Base-by-base conservation (phyloP, 2,113 vertebrate species). In the Sardina pilchardus region DNA sequence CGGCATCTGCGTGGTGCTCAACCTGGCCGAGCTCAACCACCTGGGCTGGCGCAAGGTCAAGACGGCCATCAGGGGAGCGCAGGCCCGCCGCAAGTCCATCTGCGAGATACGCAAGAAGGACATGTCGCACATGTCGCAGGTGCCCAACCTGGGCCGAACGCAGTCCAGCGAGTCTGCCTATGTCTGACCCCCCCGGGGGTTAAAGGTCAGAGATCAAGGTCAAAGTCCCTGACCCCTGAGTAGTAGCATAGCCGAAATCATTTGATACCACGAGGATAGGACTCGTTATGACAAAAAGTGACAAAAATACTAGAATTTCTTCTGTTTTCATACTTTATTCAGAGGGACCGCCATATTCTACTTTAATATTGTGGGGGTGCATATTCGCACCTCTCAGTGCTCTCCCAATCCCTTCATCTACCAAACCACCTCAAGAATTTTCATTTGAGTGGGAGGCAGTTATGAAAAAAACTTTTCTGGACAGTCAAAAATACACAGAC, bases 11-110 rank as follows among this genome's bases (percentile, higher is more conserved):
- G 97, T 97, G 85, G 92, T 97, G 83, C 96, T 97, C 88, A 97
- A 97, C 94, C 89, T 97, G 91, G 97, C 97, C 0, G 97, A 97
- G 92, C 96, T 97, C 84, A 97, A 97, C 94, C 97, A 97, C 90
- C 90, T 97, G n/a, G 97, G 97, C 26, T 97, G 97, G 97, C 93
- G 96, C 84, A 97, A 97, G 93, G 96, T 97, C 87, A 95, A 95
- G 63, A 94, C 95, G 0, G 97, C 97, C 67, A 94, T 96, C 1
- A 92, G 95, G 0, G 96, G 96, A 0, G 96, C 94, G 1, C 95
- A 94, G 83, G 96, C 95, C 17, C 94, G 96, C 0, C 93, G 95
- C 34, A 97, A 96, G 86, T 96, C 96, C 21, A 90, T 96, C 85
- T 95, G 93, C 21, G 96, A 96, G 86, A 93, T 94, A 2, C 93